phyloP scores from a whole-genome alignment of 2,797 vertebrate genomes.

The Dendrocincla fuliginosa region DNA sequence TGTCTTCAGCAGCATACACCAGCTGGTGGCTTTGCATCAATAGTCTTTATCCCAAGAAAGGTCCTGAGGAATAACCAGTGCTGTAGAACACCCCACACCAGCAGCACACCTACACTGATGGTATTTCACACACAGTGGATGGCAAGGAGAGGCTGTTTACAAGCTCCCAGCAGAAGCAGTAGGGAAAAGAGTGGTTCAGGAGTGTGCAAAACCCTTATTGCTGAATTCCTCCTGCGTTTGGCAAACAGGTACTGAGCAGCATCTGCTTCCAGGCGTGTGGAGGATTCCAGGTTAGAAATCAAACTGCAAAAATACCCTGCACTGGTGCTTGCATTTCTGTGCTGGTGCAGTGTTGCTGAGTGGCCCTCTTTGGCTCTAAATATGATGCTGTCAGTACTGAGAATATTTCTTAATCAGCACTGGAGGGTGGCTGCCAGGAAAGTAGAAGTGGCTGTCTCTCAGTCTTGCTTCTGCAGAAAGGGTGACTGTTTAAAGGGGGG shows the following conservation, averaged over 20 bases:
- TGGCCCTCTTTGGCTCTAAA: constrained; percentile 45
- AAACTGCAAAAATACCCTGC: neutral
- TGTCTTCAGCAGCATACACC: neutral
- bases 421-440: constrained; percentile 58
- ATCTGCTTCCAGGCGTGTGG: neutral
- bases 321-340: neutral
- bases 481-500: neutral
- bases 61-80: neutral
- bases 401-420: constrained; percentile 67
- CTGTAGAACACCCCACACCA: neutral
- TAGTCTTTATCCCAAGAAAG: neutral
- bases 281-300: neutral
- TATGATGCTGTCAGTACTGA: constrained; percentile 58
- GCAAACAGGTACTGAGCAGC: neutral
- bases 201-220: neutral
- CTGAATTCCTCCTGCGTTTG: neutral
- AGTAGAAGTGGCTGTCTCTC: constrained; percentile 57
- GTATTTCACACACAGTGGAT: neutral
- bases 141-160: neutral
- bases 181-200: neutral
- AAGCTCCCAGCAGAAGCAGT: neutral
- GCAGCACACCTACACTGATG: neutral
- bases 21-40: neutral
- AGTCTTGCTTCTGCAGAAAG: constrained; percentile 42
- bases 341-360: constrained; percentile 10